These are phyloP conservation scores for Drosophila flavopinicola DNA, from an alignment of 2,888 invertebrate species.

Conservation along the genomic window DNA sequence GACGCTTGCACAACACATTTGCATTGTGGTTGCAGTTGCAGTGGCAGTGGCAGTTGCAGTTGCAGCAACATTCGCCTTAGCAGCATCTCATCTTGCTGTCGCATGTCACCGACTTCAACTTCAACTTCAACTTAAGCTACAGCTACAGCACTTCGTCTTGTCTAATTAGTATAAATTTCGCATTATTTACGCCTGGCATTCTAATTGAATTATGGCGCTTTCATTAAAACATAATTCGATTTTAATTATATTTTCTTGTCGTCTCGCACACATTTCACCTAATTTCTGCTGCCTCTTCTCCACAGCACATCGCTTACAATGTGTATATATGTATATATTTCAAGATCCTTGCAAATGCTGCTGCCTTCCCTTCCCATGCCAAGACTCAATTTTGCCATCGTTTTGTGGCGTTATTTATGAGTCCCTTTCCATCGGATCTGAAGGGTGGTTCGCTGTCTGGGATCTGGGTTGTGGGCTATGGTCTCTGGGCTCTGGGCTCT, in stretches of 20 bases:
- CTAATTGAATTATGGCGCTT: conserved; percentile 73
- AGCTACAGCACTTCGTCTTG: conserved; percentile 9
- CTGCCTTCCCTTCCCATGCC: conserved; percentile 5
- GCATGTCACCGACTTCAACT: conserved; percentile 5
- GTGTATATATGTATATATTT: conserved; percentile 12
- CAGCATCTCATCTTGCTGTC: conserved; percentile 21
- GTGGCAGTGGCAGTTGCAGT: conserved; percentile 1
- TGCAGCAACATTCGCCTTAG: background rate
- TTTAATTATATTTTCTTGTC: conserved; percentile 68
- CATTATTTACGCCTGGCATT: conserved; percentile 68
- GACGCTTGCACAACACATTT: conserved; percentile 33
- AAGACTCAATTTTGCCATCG: conserved; percentile 16
- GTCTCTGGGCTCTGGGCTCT: background rate
- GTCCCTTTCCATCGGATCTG: conserved; percentile 18
- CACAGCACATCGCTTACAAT: conserved; percentile 26
- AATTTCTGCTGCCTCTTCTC: conserved; percentile 4
- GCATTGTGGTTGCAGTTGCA: conserved; percentile 3
- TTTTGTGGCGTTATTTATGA: conserved; percentile 66
- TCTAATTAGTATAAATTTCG: conserved; percentile 72
- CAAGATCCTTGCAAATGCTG: conserved; percentile 5
- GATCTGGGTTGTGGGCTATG: background rate
- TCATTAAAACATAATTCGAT: conserved; percentile 75
- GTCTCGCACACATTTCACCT: conserved; percentile 26
- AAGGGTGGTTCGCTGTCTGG: conserved; percentile 23
- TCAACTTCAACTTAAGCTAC: background rate